A percentile compares a stretch with the other conserved stretches of the same genome.
phyloP scores from a whole-genome alignment of 2,113 vertebrate genomes.

The Taurulus bubalis region DNA sequence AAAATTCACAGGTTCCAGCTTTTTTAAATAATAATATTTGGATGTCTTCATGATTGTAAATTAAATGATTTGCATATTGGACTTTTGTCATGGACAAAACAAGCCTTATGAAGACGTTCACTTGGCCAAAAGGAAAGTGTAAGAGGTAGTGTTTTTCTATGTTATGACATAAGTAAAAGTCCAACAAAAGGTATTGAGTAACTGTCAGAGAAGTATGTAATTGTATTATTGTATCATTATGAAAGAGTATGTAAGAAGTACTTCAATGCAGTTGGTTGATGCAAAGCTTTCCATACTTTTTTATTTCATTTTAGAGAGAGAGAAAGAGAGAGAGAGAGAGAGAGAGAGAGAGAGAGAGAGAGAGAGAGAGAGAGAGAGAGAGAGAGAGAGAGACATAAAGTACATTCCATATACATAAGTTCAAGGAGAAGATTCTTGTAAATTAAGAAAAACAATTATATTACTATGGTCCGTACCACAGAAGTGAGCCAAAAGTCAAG shows the following conservation, averaged over 20 bases:
- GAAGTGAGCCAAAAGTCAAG: slow-evolving; percentile 4
- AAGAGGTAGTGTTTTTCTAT: background rate
- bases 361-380: no score
- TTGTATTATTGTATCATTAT: background rate
- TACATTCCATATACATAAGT: background rate
- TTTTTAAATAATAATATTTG: background rate
- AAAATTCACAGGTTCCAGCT: background rate
- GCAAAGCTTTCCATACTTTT: background rate
- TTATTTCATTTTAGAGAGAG: background rate
- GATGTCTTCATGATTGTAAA: background rate
- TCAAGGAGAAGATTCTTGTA: background rate
- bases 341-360: no score
- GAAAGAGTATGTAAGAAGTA: background rate
- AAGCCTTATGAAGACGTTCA: background rate
- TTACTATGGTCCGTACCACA: background rate
- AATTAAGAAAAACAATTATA: background rate
- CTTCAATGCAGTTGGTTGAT: background rate
- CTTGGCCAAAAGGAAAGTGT: background rate
- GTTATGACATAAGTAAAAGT: background rate
- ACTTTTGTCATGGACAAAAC: background rate
- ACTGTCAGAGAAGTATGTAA: background rate
- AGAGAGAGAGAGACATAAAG: no score
- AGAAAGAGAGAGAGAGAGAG: no score
- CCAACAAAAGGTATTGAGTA: background rate
- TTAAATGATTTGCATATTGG: background rate